These are phyloP conservation scores for Halyomorpha halys DNA, from an alignment of 1,140 invertebrate species.

Conservation along the genomic window DNA sequence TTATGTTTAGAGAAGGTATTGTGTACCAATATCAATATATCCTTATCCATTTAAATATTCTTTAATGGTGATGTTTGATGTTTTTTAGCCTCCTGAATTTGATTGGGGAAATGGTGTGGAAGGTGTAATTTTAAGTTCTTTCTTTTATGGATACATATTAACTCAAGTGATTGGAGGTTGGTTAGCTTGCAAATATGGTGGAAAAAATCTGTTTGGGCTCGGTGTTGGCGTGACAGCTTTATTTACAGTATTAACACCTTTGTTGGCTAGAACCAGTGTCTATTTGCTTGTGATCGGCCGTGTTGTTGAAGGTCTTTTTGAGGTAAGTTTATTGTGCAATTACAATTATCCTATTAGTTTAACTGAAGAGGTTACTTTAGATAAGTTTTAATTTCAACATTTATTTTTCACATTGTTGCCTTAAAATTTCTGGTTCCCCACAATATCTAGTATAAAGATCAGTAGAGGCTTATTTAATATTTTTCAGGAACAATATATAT, in stretches of 20 bases:
- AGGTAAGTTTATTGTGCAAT: too few species aligned
- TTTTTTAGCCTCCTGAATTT: conserved; percentile 31
- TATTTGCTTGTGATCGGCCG: conserved; percentile 38
- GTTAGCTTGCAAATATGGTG: conserved; percentile 45
- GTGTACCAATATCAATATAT: too few species aligned
- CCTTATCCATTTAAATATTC: too few species aligned
- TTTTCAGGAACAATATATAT: background rate
- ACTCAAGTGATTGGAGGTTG: conserved; percentile 65
- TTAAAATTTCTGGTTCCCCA: too few species aligned
- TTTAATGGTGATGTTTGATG: background rate
- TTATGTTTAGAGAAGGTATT: too few species aligned
- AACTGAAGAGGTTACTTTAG: too few species aligned
- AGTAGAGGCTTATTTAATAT: background rate
- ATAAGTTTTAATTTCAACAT: too few species aligned
- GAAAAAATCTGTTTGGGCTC: conserved; percentile 45
- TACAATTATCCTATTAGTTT: too few species aligned
- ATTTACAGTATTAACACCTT: conserved; percentile 35
- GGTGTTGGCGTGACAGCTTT: conserved; percentile 50
- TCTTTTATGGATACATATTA: conserved; percentile 72
- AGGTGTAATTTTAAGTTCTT: conserved; percentile 73
- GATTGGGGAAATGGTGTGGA: conserved; percentile 64
- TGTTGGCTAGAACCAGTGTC: conserved; percentile 26
- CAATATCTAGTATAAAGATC: too few species aligned
- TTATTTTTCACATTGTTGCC: too few species aligned
- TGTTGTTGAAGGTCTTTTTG: conserved; percentile 45